A percentile compares a stretch with the other conserved stretches of the same genome.
These are phyloP conservation scores for Perizoma flavofasciatum DNA, from an alignment of 2,888 invertebrate genomes.

Conservation along the genomic window DNA sequence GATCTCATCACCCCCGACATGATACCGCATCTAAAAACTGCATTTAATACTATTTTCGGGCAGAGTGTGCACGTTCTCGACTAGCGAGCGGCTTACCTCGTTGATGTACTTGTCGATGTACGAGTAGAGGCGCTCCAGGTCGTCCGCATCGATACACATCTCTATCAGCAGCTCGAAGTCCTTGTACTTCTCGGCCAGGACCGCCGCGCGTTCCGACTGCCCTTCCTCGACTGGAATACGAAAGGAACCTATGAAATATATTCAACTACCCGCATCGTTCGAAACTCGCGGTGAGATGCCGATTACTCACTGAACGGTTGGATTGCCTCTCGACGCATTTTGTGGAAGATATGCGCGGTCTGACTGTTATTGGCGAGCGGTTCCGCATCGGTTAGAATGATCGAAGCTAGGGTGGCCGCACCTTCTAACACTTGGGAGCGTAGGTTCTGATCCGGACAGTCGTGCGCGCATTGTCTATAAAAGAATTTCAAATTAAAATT, in stretches of 20 bases:
- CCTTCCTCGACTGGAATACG: constrained; percentile 86
- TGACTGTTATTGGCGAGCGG: constrained; percentile 38
- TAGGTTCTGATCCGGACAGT: constrained; percentile 81
- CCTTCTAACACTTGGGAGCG: constrained; percentile 67
- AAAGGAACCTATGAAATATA: background rate
- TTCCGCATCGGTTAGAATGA: constrained; percentile 51
- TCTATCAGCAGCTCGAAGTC: constrained; percentile 92
- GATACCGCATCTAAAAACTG: too few species aligned
- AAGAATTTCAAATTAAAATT: too few species aligned
- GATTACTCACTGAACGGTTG: constrained; percentile 84
- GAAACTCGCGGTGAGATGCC: background rate
- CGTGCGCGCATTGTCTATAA: constrained; percentile 74
- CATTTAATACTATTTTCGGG: too few species aligned
- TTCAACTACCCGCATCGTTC: background rate
- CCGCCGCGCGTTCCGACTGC: constrained; percentile 91
- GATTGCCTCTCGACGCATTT: constrained; percentile 86
- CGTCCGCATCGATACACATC: constrained; percentile 90
- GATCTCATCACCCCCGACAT: too few species aligned
- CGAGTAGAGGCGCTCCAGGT: constrained; percentile 75
- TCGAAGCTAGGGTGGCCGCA: constrained; percentile 62
- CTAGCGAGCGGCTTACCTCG: constrained; percentile 55
- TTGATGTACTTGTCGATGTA: constrained; percentile 70
- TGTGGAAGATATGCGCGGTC: constrained; percentile 81
- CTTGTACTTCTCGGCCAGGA: constrained; percentile 94
- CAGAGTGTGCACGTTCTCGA: too few species aligned